phyloP scores from a whole-genome alignment of 2,888 invertebrate species.

The Erynnis tages region DNA sequence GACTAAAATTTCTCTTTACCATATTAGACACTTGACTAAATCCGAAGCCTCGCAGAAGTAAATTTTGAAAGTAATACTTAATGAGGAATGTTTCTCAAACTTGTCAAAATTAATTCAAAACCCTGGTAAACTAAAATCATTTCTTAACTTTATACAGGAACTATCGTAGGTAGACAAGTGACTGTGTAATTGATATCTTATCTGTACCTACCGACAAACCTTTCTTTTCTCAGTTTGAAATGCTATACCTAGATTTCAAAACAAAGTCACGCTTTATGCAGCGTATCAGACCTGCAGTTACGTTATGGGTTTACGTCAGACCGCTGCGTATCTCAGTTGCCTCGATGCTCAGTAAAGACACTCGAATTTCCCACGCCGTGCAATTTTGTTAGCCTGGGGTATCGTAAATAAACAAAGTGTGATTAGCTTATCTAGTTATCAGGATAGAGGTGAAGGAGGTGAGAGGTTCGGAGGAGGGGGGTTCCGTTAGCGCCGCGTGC shows the following conservation, averaged over 20 bases:
- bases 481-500: slow-evolving; percentile 51
- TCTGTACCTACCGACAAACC: slow-evolving; percentile 39
- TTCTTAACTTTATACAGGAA: no score
- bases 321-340: background rate
- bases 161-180: background rate
- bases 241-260: slow-evolving; percentile 36
- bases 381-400: slow-evolving; percentile 36
- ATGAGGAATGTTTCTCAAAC: no score
- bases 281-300: slow-evolving; percentile 21
- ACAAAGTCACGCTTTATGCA: slow-evolving; percentile 39
- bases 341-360: slow-evolving; percentile 9
- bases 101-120: no score
- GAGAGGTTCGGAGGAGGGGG: slow-evolving; percentile 42
- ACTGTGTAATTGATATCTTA: slow-evolving; percentile 30
- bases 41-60: no score
- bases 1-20: no score
- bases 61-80: no score
- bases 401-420: slow-evolving; percentile 56
- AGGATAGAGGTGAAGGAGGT: slow-evolving; percentile 38
- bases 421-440: slow-evolving; percentile 61
- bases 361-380: slow-evolving; percentile 32
- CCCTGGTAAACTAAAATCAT: no score
- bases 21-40: no score
- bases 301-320: slow-evolving; percentile 26
- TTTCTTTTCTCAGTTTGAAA: slow-evolving; percentile 35